Conservation (phyloP, 2,888 invertebrate genomes). For the Nemoura dubitans region DNA sequence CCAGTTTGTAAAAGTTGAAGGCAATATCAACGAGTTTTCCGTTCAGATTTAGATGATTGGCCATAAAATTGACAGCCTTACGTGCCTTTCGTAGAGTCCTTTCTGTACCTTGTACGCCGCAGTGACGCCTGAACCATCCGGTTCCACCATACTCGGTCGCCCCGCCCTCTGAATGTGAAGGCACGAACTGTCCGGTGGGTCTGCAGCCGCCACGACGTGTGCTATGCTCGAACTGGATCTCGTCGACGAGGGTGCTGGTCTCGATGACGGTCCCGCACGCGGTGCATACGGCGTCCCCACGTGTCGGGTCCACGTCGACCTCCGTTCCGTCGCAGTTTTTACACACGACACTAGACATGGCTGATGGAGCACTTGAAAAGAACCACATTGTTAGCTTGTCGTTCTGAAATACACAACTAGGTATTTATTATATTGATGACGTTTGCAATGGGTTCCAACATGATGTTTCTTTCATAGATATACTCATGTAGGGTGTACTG, state of each 20-base stretch:
- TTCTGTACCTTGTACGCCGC: conserved; percentile 90
- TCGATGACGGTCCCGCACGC: conserved; percentile 96
- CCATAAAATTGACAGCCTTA: conserved; percentile 83
- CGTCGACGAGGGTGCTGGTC: conserved; percentile 95
- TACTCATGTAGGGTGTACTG: no score
- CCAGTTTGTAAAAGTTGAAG: conserved; percentile 93
- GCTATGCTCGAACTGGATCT: conserved; percentile 95
- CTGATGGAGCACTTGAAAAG: not conserved
- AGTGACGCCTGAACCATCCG: conserved; percentile 83
- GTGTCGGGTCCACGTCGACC: conserved; percentile 92
- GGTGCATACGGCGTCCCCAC: conserved; percentile 96
- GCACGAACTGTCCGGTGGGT: conserved; percentile 95
- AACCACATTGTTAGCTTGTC: not conserved
- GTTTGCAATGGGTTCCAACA: no score
- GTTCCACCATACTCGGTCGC: conserved; percentile 83
- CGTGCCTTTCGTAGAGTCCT: conserved; percentile 90
- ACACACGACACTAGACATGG: conserved; percentile 74
- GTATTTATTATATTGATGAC: no score
- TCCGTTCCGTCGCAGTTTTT: conserved; percentile 89
- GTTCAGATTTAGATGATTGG: conserved; percentile 85
- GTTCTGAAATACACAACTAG: no score
- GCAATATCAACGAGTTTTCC: conserved; percentile 94
- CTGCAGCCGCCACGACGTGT: conserved; percentile 85
- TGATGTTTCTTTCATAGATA: no score
- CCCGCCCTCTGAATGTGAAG: conserved; percentile 86